These are phyloP conservation scores for Meandrusa payeni DNA, from an alignment of 2,888 invertebrate genomes.

Conservation along the genomic window DNA sequence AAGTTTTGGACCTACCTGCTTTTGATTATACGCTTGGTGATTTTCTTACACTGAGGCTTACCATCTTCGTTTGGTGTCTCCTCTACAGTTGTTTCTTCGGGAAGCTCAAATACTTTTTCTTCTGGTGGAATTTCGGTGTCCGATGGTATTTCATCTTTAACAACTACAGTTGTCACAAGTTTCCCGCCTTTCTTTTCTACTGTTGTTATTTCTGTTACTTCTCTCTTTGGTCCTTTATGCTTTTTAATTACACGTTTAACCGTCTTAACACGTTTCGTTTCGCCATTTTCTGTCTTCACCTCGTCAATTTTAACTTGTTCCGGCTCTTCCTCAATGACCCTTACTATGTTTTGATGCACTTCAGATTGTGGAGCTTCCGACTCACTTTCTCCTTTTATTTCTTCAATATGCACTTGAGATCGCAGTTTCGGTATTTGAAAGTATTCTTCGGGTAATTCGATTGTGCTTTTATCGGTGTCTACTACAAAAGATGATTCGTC, in stretches of 20 bases:
- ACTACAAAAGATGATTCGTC: constrained; percentile 41
- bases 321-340: neutral
- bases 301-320: neutral
- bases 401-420: constrained; percentile 48
- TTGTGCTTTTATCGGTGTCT: constrained; percentile 42
- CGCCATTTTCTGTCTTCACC: neutral
- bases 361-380: constrained; percentile 28
- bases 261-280: neutral
- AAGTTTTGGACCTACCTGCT: constrained; percentile 27
- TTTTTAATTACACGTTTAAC: neutral
- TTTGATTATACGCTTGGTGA: constrained; percentile 15
- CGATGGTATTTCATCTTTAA: too few relatives aligned
- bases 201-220: constrained; percentile 32
- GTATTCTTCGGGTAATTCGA: constrained; percentile 42
- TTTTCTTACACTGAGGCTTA: too few relatives aligned
- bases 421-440: constrained; percentile 51
- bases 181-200: constrained; percentile 29
- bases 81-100: too few relatives aligned
- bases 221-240: constrained; percentile 37
- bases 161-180: constrained; percentile 40
- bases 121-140: too few relatives aligned
- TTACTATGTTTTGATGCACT: constrained; percentile 23
- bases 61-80: too few relatives aligned
- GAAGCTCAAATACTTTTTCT: constrained; percentile 25
- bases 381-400: constrained; percentile 30